These are phyloP conservation scores for Acleris holmiana DNA, from an alignment of 2,888 invertebrate genomes.

Conservation along the genomic window DNA sequence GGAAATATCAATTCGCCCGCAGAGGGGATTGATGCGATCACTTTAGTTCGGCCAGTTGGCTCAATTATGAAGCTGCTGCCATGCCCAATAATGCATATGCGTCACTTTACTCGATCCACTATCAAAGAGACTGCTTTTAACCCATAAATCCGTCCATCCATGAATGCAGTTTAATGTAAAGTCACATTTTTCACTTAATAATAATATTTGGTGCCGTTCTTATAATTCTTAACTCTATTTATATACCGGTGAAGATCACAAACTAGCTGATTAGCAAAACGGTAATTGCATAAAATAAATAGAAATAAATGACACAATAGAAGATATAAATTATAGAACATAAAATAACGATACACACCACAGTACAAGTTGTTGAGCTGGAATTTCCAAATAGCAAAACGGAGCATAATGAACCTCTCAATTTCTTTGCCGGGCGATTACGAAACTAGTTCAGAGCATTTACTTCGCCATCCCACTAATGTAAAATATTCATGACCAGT, in stretches of 20 bases:
- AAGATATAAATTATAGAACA: no score
- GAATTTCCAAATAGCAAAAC: not conserved
- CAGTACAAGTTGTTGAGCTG: not conserved
- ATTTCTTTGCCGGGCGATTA: slow-evolving; percentile 3
- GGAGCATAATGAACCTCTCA: not conserved
- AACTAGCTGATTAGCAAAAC: no score
- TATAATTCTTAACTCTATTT: no score
- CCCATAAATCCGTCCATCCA: no score
- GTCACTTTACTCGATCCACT: not conserved
- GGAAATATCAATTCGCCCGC: slow-evolving; percentile 81
- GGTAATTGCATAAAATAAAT: no score
- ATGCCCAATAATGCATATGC: not conserved
- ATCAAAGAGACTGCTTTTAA: not conserved
- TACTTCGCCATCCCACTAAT: slow-evolving; percentile 7
- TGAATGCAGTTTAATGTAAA: no score
- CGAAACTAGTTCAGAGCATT: slow-evolving; percentile 18
- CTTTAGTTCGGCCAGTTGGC: slow-evolving; percentile 58
- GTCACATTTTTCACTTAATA: no score
- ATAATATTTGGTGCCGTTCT: no score
- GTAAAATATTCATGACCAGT: slow-evolving; percentile 35
- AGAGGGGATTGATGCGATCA: slow-evolving; percentile 65
- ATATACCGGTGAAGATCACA: no score
- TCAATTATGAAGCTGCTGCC: slow-evolving; percentile 57
- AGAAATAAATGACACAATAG: no score
- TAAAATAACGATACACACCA: no score